Evolutionary conservation across 1,140 invertebrate species (phyloP).

Genomic region (Meloidogyne floridensis): DNA sequence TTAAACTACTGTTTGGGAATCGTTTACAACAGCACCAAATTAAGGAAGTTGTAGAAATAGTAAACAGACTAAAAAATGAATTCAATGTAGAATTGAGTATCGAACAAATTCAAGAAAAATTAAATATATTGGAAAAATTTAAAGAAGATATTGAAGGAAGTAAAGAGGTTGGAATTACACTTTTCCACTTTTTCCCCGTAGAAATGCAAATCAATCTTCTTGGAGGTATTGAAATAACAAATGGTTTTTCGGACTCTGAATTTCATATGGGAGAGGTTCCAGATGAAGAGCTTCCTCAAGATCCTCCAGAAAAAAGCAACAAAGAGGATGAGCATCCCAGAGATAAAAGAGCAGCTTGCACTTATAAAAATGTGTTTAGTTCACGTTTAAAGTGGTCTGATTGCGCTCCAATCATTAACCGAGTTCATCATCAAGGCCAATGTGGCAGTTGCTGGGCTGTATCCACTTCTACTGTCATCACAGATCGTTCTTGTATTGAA

Average conservation of each 20-base stretch:
- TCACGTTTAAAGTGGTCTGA: not conserved
- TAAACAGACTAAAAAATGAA: not conserved
- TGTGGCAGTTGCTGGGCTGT: constrained; percentile 20
- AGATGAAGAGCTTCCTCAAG: not conserved
- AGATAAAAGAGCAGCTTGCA: not conserved
- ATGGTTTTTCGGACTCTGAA: not conserved
- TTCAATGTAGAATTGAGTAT: not conserved
- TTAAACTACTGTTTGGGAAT: not conserved
- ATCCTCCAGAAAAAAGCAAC: too few relatives aligned
- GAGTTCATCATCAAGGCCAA: not conserved
- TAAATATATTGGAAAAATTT: not conserved
- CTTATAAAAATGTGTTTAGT: not conserved
- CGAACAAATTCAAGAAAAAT: not conserved
- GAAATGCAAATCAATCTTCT: not conserved
- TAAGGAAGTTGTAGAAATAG: not conserved
- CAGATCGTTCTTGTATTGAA: not conserved
- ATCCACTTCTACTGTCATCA: not conserved
- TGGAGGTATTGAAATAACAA: not conserved
- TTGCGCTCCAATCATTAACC: not conserved
- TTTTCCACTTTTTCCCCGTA: not conserved
- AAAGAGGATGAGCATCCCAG: not conserved
- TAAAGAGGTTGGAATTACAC: not conserved
- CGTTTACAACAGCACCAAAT: not conserved
- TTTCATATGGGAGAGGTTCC: too few relatives aligned
- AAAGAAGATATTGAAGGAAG: not conserved